Evolutionary conservation across 2,797 vertebrate species (phyloP).

Genomic region (Notoglanidium macrostoma): DNA sequence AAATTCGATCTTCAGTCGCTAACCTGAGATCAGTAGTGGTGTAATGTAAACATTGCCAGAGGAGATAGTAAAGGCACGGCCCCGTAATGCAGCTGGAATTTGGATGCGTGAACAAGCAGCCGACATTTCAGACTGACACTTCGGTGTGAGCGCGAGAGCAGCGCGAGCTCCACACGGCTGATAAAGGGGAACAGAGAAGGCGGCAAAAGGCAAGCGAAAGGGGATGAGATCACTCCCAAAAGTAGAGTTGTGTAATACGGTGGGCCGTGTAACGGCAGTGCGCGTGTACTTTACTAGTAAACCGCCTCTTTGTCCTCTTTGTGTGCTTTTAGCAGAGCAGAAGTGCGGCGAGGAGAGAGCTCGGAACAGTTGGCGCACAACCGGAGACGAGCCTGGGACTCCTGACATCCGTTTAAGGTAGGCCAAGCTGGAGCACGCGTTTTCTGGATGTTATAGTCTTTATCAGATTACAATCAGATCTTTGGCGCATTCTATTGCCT

Average conservation of each 20-base stretch:
- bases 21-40: neutral
- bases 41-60: conserved; percentile 1
- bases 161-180: conserved; percentile 13
- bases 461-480: neutral
- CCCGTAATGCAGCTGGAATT: conserved; percentile 26
- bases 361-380: neutral
- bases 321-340: conserved; percentile 32
- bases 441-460: neutral
- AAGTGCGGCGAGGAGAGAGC: neutral
- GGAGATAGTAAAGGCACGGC: neutral
- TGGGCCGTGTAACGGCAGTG: neutral
- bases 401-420: neutral
- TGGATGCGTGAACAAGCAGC: conserved; percentile 28
- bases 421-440: neutral
- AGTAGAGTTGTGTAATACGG: neutral
- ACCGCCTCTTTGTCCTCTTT: conserved; percentile 25
- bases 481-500: neutral
- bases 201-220: neutral
- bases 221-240: conserved; percentile 25
- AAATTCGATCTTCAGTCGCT: neutral
- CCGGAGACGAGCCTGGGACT: neutral
- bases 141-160: conserved; percentile 22
- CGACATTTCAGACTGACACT: conserved; percentile 39
- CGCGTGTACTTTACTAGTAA: conserved; percentile 7
- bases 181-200: conserved; percentile 1